Evolutionary conservation across 2,113 vertebrate genomes (phyloP), one percentile per base, ranked within the genome.

Genomic region (pig (Sus scrofa)): DNA sequence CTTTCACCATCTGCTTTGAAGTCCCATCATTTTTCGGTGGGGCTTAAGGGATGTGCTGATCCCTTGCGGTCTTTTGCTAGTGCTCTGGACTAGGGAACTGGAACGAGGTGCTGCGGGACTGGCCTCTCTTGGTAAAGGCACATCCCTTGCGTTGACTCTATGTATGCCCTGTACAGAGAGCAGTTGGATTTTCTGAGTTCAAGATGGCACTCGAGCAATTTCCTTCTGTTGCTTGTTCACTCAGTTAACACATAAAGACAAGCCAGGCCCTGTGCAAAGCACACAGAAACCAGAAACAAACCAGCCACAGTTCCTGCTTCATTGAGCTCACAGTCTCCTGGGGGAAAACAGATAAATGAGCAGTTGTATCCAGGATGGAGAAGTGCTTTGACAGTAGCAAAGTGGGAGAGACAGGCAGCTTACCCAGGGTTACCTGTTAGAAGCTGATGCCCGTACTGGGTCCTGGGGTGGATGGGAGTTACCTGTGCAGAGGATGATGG

Each of bases 341-440:
- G 44, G 50, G 32, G 13, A 37, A 50, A 37, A 13, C 15, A 84
- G 34, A 70, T n/a, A 60, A 65, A 26, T 0, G 20, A 44, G 14
- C 62, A 75, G 2, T 63, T 30, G 7, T 0, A 1, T 9, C 0
- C 1, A 67, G 19, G 32, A 44, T 26, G 13, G 22, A 50, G 71
- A 73, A 50, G n/a, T n/a, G 27, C 74, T 65, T 74, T 73, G 18
- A 86, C 12, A 9, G 20, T 8, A 52, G 22, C 16, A 15, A 60
- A 56, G 32, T n/a, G 56, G n/a, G 73, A 74, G 22, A 24, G 19
- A 9, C 24, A 60, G 63, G n/a, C 26, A n/a, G 27, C 73, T 8
- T 22, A 1, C 6, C 1, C 0, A 20, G 8, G 1, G 4, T 58
- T 12, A 30, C 18, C 19, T 82, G 75, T 50, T 3, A 32, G 83